These are phyloP conservation scores for Calameuta filiformis DNA, from an alignment of 2,888 invertebrate genomes.

Conservation along the genomic window DNA sequence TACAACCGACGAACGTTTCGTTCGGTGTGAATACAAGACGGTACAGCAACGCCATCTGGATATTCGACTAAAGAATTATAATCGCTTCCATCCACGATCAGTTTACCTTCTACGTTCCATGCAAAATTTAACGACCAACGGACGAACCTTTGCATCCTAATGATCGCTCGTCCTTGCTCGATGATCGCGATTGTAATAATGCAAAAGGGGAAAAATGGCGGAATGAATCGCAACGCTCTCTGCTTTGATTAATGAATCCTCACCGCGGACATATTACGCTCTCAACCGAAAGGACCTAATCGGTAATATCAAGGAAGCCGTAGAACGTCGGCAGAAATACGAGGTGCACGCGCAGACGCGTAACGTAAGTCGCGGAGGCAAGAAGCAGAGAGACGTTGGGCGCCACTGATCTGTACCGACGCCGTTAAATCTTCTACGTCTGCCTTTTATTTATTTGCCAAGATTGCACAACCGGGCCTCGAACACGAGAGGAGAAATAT, in stretches of 20 bases:
- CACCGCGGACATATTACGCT: not conserved
- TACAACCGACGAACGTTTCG: not conserved
- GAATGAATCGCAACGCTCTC: not conserved
- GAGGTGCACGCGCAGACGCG: not conserved
- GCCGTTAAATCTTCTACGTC: not conserved
- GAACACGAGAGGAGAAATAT: not conserved
- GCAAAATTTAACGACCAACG: not conserved
- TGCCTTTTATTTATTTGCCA: not conserved
- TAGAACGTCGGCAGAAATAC: not conserved
- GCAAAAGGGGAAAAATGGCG: not conserved
- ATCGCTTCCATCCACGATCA: not conserved
- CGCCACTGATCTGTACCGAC: slow-evolving; percentile 1
- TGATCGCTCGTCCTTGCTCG: not conserved
- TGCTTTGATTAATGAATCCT: not conserved
- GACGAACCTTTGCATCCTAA: not conserved
- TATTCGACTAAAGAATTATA: not conserved
- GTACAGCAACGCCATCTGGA: not conserved
- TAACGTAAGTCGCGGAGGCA: not conserved
- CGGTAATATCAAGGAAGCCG: not conserved
- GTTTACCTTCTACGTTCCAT: not conserved
- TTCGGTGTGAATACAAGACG: not conserved
- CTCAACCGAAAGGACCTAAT: not conserved
- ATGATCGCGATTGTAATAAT: not conserved
- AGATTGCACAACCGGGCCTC: slow-evolving; percentile 6
- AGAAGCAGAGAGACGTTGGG: not conserved